Evolutionary conservation across 1,140 invertebrate species (phyloP).

Genomic region (Drosophila funebris): DNA sequence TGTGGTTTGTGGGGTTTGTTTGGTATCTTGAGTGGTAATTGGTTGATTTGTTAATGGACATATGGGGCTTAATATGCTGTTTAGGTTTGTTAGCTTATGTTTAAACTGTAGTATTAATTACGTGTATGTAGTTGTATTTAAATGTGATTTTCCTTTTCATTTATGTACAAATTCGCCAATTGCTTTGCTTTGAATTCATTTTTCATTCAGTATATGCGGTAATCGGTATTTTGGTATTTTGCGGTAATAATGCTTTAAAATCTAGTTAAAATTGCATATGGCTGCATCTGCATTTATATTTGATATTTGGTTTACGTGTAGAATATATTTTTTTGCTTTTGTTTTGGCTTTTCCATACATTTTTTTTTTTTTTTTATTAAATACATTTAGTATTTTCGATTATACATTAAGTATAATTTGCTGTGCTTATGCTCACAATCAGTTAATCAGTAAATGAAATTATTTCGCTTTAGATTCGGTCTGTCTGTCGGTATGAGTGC

Average conservation of each 20-base stretch:
- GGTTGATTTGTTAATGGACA: slow-evolving; percentile 1
- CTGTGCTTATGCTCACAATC: slow-evolving; percentile 55
- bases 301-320: slow-evolving; percentile 73
- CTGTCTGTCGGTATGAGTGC: slow-evolving; percentile 24
- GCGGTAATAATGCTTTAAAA: slow-evolving; percentile 81
- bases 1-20: neutral
- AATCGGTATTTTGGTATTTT: slow-evolving; percentile 64
- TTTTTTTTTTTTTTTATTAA: slow-evolving; percentile 18
- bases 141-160: slow-evolving; percentile 52
- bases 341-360: slow-evolving; percentile 50
- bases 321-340: slow-evolving; percentile 67
- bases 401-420: slow-evolving; percentile 53
- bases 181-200: slow-evolving; percentile 40
- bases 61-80: slow-evolving; percentile 30
- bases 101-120: slow-evolving; percentile 81
- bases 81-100: slow-evolving; percentile 54
- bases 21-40: slow-evolving; percentile 1
- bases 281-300: slow-evolving; percentile 76
- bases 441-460: slow-evolving; percentile 57
- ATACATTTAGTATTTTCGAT: slow-evolving; percentile 34
- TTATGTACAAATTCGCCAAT: slow-evolving; percentile 78
- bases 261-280: slow-evolving; percentile 81
- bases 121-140: slow-evolving; percentile 75
- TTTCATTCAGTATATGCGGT: slow-evolving; percentile 60
- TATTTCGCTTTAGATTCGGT: slow-evolving; percentile 15